Conservation (phyloP, 2,113 vertebrate genomes). For the Alaudala cheleensis region DNA sequence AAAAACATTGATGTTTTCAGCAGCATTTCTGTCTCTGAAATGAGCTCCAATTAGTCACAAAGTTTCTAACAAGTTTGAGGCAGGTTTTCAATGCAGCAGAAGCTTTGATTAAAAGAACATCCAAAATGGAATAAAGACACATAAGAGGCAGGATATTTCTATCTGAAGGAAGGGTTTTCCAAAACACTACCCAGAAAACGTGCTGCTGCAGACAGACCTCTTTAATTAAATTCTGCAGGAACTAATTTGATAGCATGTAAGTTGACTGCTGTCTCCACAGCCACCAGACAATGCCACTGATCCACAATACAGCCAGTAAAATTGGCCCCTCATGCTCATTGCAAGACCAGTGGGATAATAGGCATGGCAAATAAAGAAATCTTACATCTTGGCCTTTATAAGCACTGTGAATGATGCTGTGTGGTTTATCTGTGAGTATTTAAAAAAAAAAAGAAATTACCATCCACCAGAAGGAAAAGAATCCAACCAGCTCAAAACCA, state of each 20-base stretch:
- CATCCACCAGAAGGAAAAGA: not conserved
- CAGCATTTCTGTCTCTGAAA: not conserved
- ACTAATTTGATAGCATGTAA: not conserved
- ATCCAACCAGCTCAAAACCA: not conserved
- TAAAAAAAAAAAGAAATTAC: not conserved
- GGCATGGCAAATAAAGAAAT: not conserved
- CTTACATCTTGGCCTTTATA: not conserved
- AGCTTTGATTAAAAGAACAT: not conserved
- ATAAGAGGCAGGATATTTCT: not conserved
- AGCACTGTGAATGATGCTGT: not conserved
- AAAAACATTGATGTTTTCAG: not conserved
- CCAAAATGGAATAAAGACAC: not conserved
- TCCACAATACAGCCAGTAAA: not conserved
- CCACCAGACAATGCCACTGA: not conserved
- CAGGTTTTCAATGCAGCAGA: not conserved
- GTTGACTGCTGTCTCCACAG: not conserved
- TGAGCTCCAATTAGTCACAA: not conserved
- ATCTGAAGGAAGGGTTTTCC: not conserved
- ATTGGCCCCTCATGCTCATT: not conserved
- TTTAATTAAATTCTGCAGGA: conserved; percentile 27
- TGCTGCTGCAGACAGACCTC: not conserved
- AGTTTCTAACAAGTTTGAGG: fast-evolving
- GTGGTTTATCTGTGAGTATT: not conserved
- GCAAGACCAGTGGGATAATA: not conserved
- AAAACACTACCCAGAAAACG: not conserved